Conservation (phyloP, 2,888 invertebrate genomes). For the Lasioglossum lativentre region DNA sequence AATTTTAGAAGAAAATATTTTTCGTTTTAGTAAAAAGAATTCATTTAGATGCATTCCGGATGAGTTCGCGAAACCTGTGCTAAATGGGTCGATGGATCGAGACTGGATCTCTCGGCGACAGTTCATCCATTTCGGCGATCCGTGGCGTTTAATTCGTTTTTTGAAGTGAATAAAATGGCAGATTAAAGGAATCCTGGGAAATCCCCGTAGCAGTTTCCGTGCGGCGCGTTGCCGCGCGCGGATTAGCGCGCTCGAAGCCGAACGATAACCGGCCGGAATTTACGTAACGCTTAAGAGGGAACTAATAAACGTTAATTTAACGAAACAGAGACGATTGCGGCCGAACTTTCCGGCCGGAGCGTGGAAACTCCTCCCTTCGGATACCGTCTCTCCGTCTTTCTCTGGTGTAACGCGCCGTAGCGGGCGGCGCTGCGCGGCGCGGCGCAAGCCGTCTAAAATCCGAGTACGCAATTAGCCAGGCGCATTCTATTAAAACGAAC, state of each 20-base stretch:
- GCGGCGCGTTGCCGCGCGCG: slow-evolving; percentile 48
- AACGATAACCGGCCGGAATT: slow-evolving; percentile 72
- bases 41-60: not conserved
- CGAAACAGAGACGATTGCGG: slow-evolving; percentile 66
- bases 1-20: not conserved
- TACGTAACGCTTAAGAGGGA: slow-evolving; percentile 68
- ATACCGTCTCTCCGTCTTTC: not conserved
- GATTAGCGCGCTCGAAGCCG: slow-evolving; percentile 67
- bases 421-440: too few relatives aligned
- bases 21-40: not conserved
- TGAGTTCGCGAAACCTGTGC: not conserved
- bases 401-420: slow-evolving; percentile 20
- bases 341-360: slow-evolving; percentile 54
- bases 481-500: slow-evolving; percentile 49
- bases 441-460: slow-evolving; percentile 52
- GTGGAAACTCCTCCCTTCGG: slow-evolving; percentile 29
- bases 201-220: slow-evolving; percentile 61
- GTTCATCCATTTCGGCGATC: not conserved
- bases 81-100: not conserved
- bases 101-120: not conserved
- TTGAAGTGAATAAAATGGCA: slow-evolving; percentile 29
- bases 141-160: slow-evolving; percentile 14
- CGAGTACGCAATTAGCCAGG: slow-evolving; percentile 53
- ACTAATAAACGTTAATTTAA: slow-evolving; percentile 80
- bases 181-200: slow-evolving; percentile 45